These are phyloP conservation scores for Pediacus dermestoides DNA, from an alignment of 2,888 invertebrate species.

Conservation along the genomic window DNA sequence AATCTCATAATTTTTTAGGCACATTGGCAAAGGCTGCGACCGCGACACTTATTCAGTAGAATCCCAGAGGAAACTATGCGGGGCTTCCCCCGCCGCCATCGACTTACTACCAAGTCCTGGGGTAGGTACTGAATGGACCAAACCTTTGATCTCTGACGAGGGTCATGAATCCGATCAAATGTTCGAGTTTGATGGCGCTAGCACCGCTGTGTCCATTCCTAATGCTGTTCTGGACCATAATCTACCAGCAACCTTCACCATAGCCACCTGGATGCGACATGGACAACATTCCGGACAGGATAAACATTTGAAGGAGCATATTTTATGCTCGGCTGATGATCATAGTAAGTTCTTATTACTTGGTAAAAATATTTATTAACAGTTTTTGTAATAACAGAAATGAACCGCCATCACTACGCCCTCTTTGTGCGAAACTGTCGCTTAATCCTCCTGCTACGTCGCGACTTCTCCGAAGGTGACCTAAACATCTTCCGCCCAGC, in stretches of 20 bases:
- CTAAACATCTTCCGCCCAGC: constrained; percentile 94
- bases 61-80: constrained; percentile 81
- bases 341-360: constrained; percentile 65
- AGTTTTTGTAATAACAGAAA: constrained; percentile 69
- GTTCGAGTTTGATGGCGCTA: constrained; percentile 92
- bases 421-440: constrained; percentile 96
- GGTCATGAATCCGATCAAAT: constrained; percentile 83
- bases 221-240: constrained; percentile 70
- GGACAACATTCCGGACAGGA: constrained; percentile 74
- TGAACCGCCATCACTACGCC: constrained; percentile 99
- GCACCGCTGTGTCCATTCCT: constrained; percentile 83
- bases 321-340: constrained; percentile 95
- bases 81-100: constrained; percentile 77
- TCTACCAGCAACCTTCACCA: constrained; percentile 78
- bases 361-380: not conserved
- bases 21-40: constrained; percentile 96
- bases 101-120: constrained; percentile 84
- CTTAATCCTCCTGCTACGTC: constrained; percentile 81
- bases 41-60: constrained; percentile 87
- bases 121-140: constrained; percentile 76
- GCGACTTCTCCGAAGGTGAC: constrained; percentile 90
- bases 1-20: constrained; percentile 50
- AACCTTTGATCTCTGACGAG: constrained; percentile 77
- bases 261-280: constrained; percentile 95
- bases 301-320: constrained; percentile 92